Percentiles rank a stretch among this genome's conserved stretches.
phyloP scores from a whole-genome alignment of 2,888 invertebrate species.

The Aelia acuminata region DNA sequence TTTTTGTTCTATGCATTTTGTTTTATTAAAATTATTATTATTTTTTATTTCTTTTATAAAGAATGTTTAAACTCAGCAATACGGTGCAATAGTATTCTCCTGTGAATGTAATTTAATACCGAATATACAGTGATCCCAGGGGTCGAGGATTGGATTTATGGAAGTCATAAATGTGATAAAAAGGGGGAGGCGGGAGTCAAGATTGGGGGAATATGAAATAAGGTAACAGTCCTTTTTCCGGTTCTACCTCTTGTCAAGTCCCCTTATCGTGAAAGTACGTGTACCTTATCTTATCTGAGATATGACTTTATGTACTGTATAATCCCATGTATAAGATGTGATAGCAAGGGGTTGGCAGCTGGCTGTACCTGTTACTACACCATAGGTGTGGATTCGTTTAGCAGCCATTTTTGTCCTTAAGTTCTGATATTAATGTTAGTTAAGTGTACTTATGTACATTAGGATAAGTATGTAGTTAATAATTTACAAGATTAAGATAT shows the following conservation, averaged over 20 bases:
- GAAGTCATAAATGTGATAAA: constrained; percentile 42
- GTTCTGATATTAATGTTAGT: too few species aligned
- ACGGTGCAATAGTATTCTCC: too few species aligned
- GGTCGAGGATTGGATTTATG: constrained; percentile 2
- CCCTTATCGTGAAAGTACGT: neutral
- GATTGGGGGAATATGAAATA: constrained; percentile 44
- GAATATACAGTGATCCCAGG: neutral
- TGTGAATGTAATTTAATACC: neutral
- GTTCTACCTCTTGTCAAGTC: constrained; percentile 20
- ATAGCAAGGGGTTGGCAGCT: neutral
- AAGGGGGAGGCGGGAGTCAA: constrained; percentile 21
- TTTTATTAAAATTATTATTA: too few species aligned
- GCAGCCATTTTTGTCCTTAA: neutral
- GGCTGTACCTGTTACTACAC: neutral
- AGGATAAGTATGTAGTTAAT: too few species aligned
- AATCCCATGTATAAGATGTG: neutral
- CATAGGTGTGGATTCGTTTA: neutral
- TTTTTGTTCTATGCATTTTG: too few species aligned
- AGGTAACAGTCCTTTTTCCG: constrained; percentile 17
- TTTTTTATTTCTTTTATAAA: neutral
- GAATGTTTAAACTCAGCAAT: too few species aligned
- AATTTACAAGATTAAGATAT: too few species aligned
- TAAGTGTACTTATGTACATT: too few species aligned
- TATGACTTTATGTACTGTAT: neutral
- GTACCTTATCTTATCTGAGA: neutral